These are phyloP conservation scores for Diuraphis noxia DNA, from an alignment of 1,140 invertebrate genomes.

Conservation along the genomic window DNA sequence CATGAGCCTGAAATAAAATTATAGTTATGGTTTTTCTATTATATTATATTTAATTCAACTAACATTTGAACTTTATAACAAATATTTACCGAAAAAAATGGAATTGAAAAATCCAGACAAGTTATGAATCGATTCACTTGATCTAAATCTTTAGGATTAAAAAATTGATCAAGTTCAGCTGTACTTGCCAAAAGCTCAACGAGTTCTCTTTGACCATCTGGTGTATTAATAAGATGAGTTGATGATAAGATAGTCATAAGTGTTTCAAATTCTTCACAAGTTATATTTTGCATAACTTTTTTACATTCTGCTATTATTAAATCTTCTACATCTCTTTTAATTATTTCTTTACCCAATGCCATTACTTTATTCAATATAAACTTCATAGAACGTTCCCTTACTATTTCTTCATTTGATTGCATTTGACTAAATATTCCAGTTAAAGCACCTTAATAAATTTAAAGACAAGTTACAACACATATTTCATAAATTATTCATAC, in stretches of 20 bases:
- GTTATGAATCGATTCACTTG: constrained; percentile 77
- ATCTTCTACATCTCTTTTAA: constrained; percentile 86
- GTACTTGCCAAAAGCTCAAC: constrained; percentile 82
- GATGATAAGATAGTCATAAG: constrained; percentile 83
- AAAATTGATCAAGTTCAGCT: constrained; percentile 77
- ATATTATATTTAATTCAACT: neutral
- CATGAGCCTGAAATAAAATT: constrained; percentile 70
- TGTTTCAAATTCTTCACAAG: constrained; percentile 87
- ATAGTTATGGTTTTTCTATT: neutral
- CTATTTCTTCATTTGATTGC: constrained; percentile 73
- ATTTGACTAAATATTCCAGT: constrained; percentile 87
- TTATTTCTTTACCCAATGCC: constrained; percentile 74
- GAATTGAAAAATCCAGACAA: constrained; percentile 81
- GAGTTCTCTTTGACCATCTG: constrained; percentile 82
- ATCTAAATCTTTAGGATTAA: constrained; percentile 73
- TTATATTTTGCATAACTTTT: constrained; percentile 86
- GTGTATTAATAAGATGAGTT: constrained; percentile 78
- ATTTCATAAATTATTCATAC: neutral
- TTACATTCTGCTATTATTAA: constrained; percentile 82
- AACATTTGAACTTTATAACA: constrained; percentile 59
- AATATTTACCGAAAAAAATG: constrained; percentile 82
- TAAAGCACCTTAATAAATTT: constrained; percentile 67
- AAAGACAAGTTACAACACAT: constrained; percentile 47
- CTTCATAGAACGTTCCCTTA: constrained; percentile 85
- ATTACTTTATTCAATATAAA: constrained; percentile 85